Conservation (phyloP, 2,888 invertebrate species). For the Fabriciana adippe region DNA sequence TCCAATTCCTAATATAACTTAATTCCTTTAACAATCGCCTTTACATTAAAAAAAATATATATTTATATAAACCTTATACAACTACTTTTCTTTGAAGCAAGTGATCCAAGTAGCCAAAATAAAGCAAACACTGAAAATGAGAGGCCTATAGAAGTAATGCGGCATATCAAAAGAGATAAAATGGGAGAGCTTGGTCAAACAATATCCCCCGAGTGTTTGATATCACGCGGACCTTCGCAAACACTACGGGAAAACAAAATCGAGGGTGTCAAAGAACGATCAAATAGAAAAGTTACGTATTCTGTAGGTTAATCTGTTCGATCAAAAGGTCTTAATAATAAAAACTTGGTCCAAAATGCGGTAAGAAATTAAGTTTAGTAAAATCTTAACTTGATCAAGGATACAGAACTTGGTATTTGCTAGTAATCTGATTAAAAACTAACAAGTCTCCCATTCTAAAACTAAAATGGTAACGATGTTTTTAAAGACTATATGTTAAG, state of each 20-base stretch:
- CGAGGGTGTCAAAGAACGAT: slow-evolving; percentile 19
- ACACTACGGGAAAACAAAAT: slow-evolving; percentile 5
- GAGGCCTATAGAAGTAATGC: slow-evolving; percentile 3
- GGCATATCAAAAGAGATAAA: slow-evolving; percentile 17
- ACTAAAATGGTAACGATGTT: too few relatives aligned
- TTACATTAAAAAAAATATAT: neutral
- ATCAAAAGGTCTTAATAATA: neutral
- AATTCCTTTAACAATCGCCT: too few relatives aligned
- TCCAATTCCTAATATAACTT: too few relatives aligned
- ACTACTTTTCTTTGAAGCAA: slow-evolving; percentile 3
- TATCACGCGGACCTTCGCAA: slow-evolving; percentile 5
- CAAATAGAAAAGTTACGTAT: slow-evolving; percentile 8
- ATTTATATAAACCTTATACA: neutral
- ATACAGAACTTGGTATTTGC: too few relatives aligned
- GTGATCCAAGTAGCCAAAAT: neutral
- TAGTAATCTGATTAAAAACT: too few relatives aligned
- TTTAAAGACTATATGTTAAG: too few relatives aligned
- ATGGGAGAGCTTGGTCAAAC: slow-evolving; percentile 12
- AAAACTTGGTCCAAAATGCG: neutral
- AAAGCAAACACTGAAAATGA: slow-evolving; percentile 6
- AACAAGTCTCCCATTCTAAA: too few relatives aligned
- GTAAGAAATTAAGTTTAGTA: neutral
- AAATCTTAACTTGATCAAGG: too few relatives aligned
- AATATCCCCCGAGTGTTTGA: slow-evolving; percentile 12
- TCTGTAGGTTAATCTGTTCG: slow-evolving; percentile 3